Evolutionary conservation across 2,113 vertebrate species (phyloP).

Genomic region (Progne subis): DNA sequence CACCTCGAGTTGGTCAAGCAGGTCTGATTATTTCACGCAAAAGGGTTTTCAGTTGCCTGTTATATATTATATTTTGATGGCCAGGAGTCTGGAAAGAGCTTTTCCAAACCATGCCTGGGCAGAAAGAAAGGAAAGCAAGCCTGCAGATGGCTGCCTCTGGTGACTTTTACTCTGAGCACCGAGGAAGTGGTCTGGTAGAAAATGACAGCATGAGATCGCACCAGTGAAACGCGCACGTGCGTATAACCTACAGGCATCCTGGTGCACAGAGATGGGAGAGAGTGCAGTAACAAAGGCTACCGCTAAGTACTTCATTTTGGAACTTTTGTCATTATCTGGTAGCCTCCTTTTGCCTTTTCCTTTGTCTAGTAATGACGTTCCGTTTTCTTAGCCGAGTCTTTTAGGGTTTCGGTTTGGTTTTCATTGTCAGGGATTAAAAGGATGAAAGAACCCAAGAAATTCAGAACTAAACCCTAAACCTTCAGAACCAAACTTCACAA

Average conservation of each 20-base stretch:
- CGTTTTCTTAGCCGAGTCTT: background rate
- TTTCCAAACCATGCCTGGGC: background rate
- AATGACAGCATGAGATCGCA: background rate
- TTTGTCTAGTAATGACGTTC: background rate
- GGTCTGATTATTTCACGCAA: background rate
- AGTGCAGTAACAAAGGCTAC: background rate
- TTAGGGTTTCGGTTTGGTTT: constrained; percentile 14
- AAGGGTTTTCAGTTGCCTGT: background rate
- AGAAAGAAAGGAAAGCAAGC: background rate
- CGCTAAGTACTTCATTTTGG: background rate
- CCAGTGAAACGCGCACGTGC: background rate
- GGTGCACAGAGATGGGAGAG: background rate
- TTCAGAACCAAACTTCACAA: constrained; percentile 43
- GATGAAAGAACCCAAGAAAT: background rate
- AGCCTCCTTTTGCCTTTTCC: background rate
- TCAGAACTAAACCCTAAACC: background rate
- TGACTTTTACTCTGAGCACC: background rate
- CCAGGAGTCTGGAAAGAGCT: background rate
- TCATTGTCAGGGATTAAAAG: constrained; percentile 14
- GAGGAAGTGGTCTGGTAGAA: background rate
- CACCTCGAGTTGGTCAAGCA: background rate
- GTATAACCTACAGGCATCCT: background rate
- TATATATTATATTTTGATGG: background rate
- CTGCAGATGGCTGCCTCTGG: background rate
- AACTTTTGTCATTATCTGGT: background rate